Evolutionary conservation across 2,797 vertebrate genomes (phyloP), one percentile per base, ranked within the genome.

Genomic region (Rhincodon typus): DNA sequence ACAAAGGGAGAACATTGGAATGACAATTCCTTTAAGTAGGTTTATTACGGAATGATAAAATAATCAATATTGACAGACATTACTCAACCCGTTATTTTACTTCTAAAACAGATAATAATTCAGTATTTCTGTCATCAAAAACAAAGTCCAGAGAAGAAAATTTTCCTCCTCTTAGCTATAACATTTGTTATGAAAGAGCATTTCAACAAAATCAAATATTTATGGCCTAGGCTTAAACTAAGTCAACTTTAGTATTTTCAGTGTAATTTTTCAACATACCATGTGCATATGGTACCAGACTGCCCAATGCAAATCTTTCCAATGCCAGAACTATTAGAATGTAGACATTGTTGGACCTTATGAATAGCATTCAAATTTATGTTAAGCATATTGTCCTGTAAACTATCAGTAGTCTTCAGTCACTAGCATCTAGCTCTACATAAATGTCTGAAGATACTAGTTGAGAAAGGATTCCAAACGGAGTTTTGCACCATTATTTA

Each of bases 191-290:
- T 17, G 38, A 53, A 95, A 77, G 46, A 77, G 21, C 19, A 57
- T 53, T 77, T 72, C 70, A 94, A 95, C 38, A 77, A 53, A 50
- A 25, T 19, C 15, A 74, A 95, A 72, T 50, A 72, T 95, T 27
- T 17, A 13, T 30, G 27, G 46, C 70, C 50, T 46, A 8, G 53
- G 0, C 46, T 95, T 95, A 95, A 53, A 57, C 74, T 53, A 95
- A 77, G 30, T 42, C 70, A 95, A 95, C 53, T 95, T 74, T 70
- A 77, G 17, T 77, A 95, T 77, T 77, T 95, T 34, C 70, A 77
- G 34, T 53, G 46, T 46, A 15, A 34, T 4, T 30, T 38, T 50
- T 30, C 1, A n/a, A 30, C 50, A 77, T 77, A 46, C 30, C 42
- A 53, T n/a, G 46, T 57, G 74, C 53, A 94, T 4, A 74, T 70